A percentile compares a stretch with the other conserved stretches of the same genome.
Conservation (phyloP, 2,888 invertebrate genomes). For the Pyrgus malvae region DNA sequence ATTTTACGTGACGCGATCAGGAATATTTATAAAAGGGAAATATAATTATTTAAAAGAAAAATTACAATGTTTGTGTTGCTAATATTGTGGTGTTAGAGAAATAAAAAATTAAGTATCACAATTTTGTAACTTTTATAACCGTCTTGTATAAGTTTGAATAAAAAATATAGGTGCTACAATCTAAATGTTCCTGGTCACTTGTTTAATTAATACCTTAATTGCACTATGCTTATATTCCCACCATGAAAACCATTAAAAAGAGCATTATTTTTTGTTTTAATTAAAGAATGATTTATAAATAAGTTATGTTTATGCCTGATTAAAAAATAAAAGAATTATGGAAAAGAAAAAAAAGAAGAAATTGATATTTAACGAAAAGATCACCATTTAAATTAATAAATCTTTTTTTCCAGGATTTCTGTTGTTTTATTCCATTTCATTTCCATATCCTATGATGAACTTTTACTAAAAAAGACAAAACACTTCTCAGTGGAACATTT, state of each 20-base stretch:
- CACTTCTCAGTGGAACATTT: too few relatives aligned
- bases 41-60: too few relatives aligned
- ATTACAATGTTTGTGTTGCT: too few relatives aligned
- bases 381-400: slow-evolving; percentile 42
- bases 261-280: slow-evolving; percentile 40
- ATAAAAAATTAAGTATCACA: too few relatives aligned
- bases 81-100: too few relatives aligned
- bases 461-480: too few relatives aligned
- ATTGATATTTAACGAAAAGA: slow-evolving; percentile 42
- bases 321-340: slow-evolving; percentile 37
- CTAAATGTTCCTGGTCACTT: slow-evolving; percentile 33
- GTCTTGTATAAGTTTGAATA: too few relatives aligned
- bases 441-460: too few relatives aligned
- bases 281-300: slow-evolving; percentile 36
- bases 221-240: slow-evolving; percentile 41
- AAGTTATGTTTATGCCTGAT: slow-evolving; percentile 24
- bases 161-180: too few relatives aligned
- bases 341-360: slow-evolving; percentile 33
- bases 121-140: too few relatives aligned
- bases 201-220: slow-evolving; percentile 7
- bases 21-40: too few relatives aligned
- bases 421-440: slow-evolving; percentile 45
- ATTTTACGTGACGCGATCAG: too few relatives aligned
- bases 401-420: slow-evolving; percentile 60
- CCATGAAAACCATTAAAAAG: slow-evolving; percentile 62